phyloP scores from a whole-genome alignment of 2,113 vertebrate species.

The Engystomops pustulosus region DNA sequence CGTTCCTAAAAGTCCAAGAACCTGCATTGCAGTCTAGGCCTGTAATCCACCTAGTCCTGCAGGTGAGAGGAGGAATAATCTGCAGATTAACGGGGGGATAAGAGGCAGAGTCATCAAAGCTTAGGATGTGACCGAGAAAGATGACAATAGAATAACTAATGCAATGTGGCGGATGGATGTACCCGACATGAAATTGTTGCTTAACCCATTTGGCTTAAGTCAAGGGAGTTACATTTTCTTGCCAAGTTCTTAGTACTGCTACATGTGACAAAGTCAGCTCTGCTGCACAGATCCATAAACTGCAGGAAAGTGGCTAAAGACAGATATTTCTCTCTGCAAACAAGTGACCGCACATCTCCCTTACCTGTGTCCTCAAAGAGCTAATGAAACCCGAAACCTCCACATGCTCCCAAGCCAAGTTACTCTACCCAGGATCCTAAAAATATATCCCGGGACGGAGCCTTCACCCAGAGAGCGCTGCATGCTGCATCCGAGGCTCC shows the following conservation, averaged over 20 bases:
- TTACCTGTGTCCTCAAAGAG: slow-evolving; percentile 60
- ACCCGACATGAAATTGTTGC: neutral
- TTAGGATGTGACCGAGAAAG: neutral
- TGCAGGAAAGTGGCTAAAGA: neutral
- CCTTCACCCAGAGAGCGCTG: slow-evolving; percentile 19
- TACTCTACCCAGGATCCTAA: slow-evolving; percentile 49
- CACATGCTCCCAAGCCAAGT: slow-evolving; percentile 40
- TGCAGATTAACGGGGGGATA: slow-evolving; percentile 32
- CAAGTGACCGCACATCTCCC: slow-evolving; percentile 31
- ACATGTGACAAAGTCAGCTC: neutral
- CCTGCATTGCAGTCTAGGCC: neutral
- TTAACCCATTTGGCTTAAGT: neutral
- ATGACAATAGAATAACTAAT: neutral
- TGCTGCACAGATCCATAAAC: neutral
- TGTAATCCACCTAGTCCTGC: slow-evolving; percentile 22
- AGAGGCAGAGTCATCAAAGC: neutral
- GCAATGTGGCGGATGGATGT: neutral
- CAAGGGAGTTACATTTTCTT: too few relatives aligned
- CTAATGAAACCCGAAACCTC: slow-evolving; percentile 49
- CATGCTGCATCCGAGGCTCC: slow-evolving; percentile 58
- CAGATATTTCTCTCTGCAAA: slow-evolving; percentile 18
- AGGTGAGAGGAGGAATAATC: slow-evolving; percentile 36
- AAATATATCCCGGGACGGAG: slow-evolving; percentile 35
- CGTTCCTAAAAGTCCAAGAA: slow-evolving; percentile 29
- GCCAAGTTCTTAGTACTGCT: too few relatives aligned